Base-by-base conservation (phyloP, 2,797 vertebrate genomes). In the Gastrophryne carolinensis region DNA sequence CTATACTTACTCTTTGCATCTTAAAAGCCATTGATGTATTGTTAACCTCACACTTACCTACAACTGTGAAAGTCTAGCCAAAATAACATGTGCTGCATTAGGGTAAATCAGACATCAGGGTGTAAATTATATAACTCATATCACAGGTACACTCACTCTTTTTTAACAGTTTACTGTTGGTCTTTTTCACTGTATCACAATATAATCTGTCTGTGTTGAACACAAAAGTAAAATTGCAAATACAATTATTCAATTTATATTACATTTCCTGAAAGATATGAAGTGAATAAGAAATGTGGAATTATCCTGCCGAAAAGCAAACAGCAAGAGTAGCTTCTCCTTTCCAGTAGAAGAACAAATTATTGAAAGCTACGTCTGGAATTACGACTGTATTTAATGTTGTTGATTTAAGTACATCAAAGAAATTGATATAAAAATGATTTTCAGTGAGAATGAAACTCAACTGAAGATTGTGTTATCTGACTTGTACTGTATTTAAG, bases 201-300 rank as follows among this genome's bases (percentile, higher is more conserved):
- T 12, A 9, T 21, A 50, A 24, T n/a, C 5, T 39, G 2, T 15
- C 10, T 26, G 37, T 62, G n/a, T 41, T 10, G 35, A 69, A 4
- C 13, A n/a, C 26, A 52, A 56, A n/a, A 39, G 10, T 39, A 13
- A 1, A 47, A 26, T 64, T 8, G 8, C 15, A 29, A 32, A 41
- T 69, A n/a, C 7, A 69, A 56, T 54, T 69, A 57, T 44, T 58
- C 5, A 10, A 44, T 70, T 21, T 57, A 24, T n/a, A 57, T 44
- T 44, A 3, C 13, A 27, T 72, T 72, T 49, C 27, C 56, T 44
- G 19, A 37, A 62, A 63, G 70, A 26, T 26, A 53, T 27, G 44
- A 72, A 37, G 21, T 21, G 70, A 72, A 73, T 64, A 63, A 54
- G 58, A 73, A 73, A 54, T 73, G 52, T 41, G 39, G 70, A 72